Evolutionary conservation across 2,797 vertebrate species (phyloP).

Genomic region (Leucoraja ocellata): DNA sequence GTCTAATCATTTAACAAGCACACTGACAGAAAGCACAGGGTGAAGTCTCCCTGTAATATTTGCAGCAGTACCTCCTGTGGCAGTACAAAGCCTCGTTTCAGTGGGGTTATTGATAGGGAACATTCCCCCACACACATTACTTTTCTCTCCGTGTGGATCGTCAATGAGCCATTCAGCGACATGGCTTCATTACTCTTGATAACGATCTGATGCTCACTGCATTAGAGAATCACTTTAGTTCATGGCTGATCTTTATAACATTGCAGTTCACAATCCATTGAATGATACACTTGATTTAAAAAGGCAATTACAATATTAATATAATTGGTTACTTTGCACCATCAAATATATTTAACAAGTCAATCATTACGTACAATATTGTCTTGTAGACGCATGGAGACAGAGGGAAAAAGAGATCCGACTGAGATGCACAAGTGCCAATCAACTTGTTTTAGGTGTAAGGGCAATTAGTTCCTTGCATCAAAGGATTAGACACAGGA

Average conservation of each 20-base stretch:
- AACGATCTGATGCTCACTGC: not conserved
- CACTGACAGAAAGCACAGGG: not conserved
- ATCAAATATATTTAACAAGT: not conserved
- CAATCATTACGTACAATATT: not conserved
- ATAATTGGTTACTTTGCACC: not conserved
- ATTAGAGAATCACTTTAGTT: not conserved
- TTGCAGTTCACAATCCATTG: constrained; percentile 3
- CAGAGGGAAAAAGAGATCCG: not conserved
- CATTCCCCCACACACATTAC: not conserved
- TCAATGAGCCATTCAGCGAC: not conserved
- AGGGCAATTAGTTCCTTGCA: not conserved
- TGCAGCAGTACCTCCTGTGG: not conserved
- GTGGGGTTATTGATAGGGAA: not conserved
- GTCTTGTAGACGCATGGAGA: not conserved
- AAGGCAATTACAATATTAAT: constrained; percentile 22
- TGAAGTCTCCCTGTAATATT: not conserved
- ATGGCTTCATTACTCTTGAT: not conserved
- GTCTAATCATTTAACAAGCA: not conserved
- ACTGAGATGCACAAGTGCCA: not conserved
- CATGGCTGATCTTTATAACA: constrained; percentile 9
- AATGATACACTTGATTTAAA: constrained; percentile 22
- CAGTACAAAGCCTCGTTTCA: not conserved
- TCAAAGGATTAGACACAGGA: not conserved
- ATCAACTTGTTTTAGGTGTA: not conserved
- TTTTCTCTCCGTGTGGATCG: not conserved